Percentiles rank a stretch among this genome's conserved stretches.
Evolutionary conservation across 2,797 vertebrate species (phyloP).

Genomic region (Siniperca obscura): DNA sequence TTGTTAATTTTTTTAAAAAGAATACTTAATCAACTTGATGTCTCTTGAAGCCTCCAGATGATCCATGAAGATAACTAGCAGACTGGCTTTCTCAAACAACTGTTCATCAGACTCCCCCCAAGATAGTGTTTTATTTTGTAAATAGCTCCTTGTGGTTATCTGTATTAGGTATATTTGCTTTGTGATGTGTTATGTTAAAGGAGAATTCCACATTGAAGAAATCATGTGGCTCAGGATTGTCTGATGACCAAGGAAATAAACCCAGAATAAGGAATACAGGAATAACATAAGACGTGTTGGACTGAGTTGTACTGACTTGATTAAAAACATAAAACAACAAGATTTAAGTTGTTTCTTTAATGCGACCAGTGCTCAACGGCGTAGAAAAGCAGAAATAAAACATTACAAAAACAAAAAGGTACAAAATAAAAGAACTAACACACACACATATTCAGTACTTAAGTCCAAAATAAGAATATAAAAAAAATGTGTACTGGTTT

Average conservation of each 20-base stretch:
- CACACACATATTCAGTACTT: neutral
- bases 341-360: constrained; percentile 49
- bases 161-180: constrained; percentile 9
- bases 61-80: neutral
- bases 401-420: constrained; percentile 6
- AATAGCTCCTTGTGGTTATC: constrained; percentile 24
- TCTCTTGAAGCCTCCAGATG: neutral
- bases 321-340: constrained; percentile 41
- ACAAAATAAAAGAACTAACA: constrained; percentile 10
- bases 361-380: constrained; percentile 14
- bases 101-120: neutral
- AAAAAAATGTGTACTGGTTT: neutral
- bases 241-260: neutral
- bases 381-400: constrained; percentile 7
- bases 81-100: neutral
- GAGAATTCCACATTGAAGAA: neutral
- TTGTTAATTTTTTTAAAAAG: neutral
- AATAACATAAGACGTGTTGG: neutral
- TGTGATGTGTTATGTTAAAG: neutral
- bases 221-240: neutral
- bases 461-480: constrained; percentile 6
- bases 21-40: neutral
- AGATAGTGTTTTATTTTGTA: constrained; percentile 25
- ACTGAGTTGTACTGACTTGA: neutral
- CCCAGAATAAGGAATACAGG: neutral